Percentiles rank a stretch among this genome's conserved stretches.
These are phyloP conservation scores for Coregonus ussuriensis DNA, from an alignment of 2,797 vertebrate species.

Conservation along the genomic window DNA sequence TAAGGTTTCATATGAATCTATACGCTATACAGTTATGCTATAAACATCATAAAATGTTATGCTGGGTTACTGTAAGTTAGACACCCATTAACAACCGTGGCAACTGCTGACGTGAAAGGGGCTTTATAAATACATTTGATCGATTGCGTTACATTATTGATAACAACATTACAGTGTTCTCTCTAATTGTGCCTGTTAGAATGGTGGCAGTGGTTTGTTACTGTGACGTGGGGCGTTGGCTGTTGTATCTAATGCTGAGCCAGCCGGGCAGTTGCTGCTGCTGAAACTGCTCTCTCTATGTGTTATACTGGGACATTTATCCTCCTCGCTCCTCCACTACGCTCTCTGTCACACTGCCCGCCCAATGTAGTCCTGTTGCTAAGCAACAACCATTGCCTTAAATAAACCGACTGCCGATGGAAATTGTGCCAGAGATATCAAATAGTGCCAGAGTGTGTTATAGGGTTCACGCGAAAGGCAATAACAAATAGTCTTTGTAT, in stretches of 20 bases:
- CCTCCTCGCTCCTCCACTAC: constrained; percentile 22
- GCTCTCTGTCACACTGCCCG: constrained; percentile 43
- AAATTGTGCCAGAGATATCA: constrained; percentile 67
- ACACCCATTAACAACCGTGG: not conserved
- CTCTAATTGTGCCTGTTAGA: constrained; percentile 44
- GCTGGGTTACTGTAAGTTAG: not conserved
- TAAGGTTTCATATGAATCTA: not conserved
- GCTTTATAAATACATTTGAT: constrained; percentile 1
- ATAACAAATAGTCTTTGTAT: constrained; percentile 52
- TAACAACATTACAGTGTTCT: not conserved
- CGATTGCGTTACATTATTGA: not conserved
- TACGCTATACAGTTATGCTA: not conserved
- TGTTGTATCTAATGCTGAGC: constrained; percentile 48
- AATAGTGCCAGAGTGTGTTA: constrained; percentile 16
- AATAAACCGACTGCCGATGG: constrained; percentile 73
- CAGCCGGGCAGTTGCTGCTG: constrained; percentile 22
- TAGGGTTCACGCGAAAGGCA: constrained; percentile 72
- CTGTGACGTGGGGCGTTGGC: constrained; percentile 75
- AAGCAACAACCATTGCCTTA: constrained; percentile 81
- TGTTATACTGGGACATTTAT: constrained; percentile 30
- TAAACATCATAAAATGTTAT: not conserved
- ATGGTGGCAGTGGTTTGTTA: constrained; percentile 20
- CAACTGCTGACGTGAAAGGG: not conserved
- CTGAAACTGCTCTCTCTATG: constrained; percentile 51
- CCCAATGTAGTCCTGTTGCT: constrained; percentile 71